Evolutionary conservation across 2,888 invertebrate genomes (phyloP), one percentile per base, ranked within the genome.

Genomic region (Tachystola acroxantha): DNA sequence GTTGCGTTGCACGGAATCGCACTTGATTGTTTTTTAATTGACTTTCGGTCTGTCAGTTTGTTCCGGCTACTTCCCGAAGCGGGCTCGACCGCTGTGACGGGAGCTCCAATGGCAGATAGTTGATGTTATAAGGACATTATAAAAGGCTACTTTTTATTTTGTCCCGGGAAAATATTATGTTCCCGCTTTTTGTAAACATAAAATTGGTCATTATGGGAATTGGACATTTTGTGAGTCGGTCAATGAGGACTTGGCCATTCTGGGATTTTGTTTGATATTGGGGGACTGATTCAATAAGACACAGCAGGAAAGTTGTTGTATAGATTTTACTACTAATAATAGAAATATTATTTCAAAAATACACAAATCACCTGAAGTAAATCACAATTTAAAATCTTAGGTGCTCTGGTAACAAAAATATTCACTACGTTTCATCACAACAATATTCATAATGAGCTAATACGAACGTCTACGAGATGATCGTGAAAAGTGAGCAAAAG

Each of bases 281-380:
- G 9, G 2, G 7, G 22, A 22, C 4, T 19, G 19, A 7, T 3
- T 22, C 2, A 22, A 7, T 9, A 22, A 22, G 2, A 22, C 2
- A 24, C 9, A n/a, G 24, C 9, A n/a, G n/a, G 4, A 4, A n/a
- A 7, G 6, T 1, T 20, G 4, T 22, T 22, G 2, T 22, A n/a
- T 24, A 24, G 7, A 24, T n/a, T 24, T n/a, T 1, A 20, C 9
- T 3, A 7, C 9, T 24, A 24, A 24, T 24, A 24, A 24, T 24
- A 2, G 69, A 75, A 73, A 67, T 33, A n/a, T n/a, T n/a, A n/a
- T 50, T 67, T 71, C 58, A 68, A 72, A 77, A 75, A 78, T 74
- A 71, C 67, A 61, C 55, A 62, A 62, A 66, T 64, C 61, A 67
- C 62, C 60, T 53, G 54, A 67, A 50, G 55, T 54, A 51, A 64